These are phyloP conservation scores for Indri indri DNA, from an alignment of 2,113 vertebrate species.

Conservation along the genomic window DNA sequence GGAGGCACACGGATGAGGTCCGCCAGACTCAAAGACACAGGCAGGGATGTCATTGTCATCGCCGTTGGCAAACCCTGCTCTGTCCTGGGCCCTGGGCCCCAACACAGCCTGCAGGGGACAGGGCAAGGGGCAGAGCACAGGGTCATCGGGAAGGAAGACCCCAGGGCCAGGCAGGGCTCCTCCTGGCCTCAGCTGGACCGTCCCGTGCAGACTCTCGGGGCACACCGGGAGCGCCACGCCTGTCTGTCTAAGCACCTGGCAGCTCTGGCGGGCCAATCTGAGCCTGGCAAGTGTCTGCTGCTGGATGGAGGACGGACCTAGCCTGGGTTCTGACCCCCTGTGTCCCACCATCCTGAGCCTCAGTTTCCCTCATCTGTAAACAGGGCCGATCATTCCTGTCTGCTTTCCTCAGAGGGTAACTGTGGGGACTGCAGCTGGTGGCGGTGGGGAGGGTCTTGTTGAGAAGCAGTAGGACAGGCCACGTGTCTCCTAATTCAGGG, in stretches of 20 bases:
- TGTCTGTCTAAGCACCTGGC: background rate
- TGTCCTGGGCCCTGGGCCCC: background rate
- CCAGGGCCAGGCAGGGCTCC: background rate
- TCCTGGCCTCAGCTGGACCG: rapidly evolving
- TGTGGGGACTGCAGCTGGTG: background rate
- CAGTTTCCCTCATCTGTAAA: background rate
- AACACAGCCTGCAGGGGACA: background rate
- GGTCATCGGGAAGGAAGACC: background rate
- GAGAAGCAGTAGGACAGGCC: background rate
- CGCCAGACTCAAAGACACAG: background rate
- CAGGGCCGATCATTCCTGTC: background rate
- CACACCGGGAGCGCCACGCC: rapidly evolving
- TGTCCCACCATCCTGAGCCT: background rate
- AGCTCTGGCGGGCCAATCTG: rapidly evolving
- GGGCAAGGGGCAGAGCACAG: background rate
- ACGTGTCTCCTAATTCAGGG: background rate
- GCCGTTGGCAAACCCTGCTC: background rate
- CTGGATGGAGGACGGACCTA: background rate
- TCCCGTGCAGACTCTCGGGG: rapidly evolving
- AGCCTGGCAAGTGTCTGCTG: background rate
- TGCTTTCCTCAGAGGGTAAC: background rate
- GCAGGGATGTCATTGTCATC: background rate
- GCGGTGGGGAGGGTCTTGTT: rapidly evolving
- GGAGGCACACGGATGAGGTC: background rate
- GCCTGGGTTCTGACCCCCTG: background rate